phyloP scores from a whole-genome alignment of 2,888 invertebrate species.

The Oscheius myriophilus region DNA sequence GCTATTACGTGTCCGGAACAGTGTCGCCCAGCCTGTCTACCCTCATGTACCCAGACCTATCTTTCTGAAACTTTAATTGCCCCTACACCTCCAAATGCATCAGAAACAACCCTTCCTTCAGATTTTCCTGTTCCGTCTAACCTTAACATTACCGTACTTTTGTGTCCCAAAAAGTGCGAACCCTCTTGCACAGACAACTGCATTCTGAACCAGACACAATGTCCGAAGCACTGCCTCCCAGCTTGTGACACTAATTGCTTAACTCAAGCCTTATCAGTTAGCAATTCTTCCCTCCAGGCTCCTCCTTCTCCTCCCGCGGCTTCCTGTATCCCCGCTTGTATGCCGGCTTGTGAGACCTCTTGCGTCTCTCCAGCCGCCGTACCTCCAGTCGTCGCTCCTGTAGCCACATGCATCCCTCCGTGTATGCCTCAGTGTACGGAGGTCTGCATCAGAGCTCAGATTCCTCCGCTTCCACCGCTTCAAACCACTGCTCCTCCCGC shows the following conservation, averaged over 20 bases:
- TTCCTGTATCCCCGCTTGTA: slow-evolving; percentile 46
- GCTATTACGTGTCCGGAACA: slow-evolving; percentile 6
- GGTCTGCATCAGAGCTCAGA: slow-evolving; percentile 9
- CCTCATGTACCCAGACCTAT: slow-evolving; percentile 8
- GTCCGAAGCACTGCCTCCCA: slow-evolving; percentile 21
- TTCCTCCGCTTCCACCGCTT: not conserved
- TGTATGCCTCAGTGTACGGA: slow-evolving; percentile 23
- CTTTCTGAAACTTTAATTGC: too few relatives aligned
- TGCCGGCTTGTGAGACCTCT: slow-evolving; percentile 43
- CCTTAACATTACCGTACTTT: slow-evolving; percentile 21
- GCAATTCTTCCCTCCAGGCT: slow-evolving; percentile 3
- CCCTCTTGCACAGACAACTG: slow-evolving; percentile 37
- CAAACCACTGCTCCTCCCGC: not conserved
- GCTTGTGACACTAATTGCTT: slow-evolving; percentile 12
- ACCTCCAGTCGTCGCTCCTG: slow-evolving; percentile 16
- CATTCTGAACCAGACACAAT: slow-evolving; percentile 5
- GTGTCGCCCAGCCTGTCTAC: slow-evolving; percentile 15
- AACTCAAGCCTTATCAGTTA: not conserved
- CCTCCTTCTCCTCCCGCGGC: slow-evolving; percentile 2
- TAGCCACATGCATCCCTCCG: slow-evolving; percentile 35
- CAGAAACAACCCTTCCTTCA: too few relatives aligned
- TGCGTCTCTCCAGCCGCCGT: slow-evolving; percentile 34
- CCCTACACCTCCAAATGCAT: too few relatives aligned
- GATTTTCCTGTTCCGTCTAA: too few relatives aligned
- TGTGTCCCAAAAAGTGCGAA: slow-evolving; percentile 41